phyloP scores from a whole-genome alignment of 2,888 invertebrate species.

The Agonopterix arenella region DNA sequence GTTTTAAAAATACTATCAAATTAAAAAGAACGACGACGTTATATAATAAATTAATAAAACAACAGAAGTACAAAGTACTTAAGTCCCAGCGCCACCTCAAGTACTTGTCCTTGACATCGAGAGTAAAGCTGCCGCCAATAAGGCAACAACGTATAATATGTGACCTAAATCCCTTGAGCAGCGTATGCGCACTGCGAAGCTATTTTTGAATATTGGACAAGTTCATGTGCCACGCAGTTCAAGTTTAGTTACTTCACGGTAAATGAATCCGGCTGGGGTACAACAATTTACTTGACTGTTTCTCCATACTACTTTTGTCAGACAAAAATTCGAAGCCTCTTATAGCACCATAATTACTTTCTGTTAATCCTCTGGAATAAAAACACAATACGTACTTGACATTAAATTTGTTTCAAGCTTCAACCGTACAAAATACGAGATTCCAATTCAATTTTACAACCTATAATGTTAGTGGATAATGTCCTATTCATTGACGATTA shows the following conservation, averaged over 20 bases:
- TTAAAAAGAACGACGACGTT: no score
- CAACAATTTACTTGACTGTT: no score
- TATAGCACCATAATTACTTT: no score
- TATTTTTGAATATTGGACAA: conserved; percentile 61
- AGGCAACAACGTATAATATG: conserved; percentile 27
- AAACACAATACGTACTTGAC: not conserved
- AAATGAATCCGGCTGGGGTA: not conserved
- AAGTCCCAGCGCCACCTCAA: conserved; percentile 14
- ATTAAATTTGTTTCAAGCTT: conserved; percentile 7
- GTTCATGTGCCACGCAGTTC: conserved; percentile 40
- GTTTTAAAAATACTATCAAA: no score
- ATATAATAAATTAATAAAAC: no score
- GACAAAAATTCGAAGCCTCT: no score
- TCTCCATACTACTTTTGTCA: no score
- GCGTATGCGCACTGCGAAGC: conserved; percentile 32
- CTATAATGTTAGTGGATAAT: conserved; percentile 31
- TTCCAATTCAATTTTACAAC: conserved; percentile 13
- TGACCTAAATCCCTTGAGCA: conserved; percentile 60
- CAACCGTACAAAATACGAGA: no score
- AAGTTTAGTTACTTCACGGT: not conserved
- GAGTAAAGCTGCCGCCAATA: conserved; percentile 58
- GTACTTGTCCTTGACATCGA: conserved; percentile 51
- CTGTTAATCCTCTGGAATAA: no score
- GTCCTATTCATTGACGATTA: conserved; percentile 52
- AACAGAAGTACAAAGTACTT: not conserved